phyloP scores from a whole-genome alignment of 2,888 invertebrate genomes.

The Drosophila formosana region DNA sequence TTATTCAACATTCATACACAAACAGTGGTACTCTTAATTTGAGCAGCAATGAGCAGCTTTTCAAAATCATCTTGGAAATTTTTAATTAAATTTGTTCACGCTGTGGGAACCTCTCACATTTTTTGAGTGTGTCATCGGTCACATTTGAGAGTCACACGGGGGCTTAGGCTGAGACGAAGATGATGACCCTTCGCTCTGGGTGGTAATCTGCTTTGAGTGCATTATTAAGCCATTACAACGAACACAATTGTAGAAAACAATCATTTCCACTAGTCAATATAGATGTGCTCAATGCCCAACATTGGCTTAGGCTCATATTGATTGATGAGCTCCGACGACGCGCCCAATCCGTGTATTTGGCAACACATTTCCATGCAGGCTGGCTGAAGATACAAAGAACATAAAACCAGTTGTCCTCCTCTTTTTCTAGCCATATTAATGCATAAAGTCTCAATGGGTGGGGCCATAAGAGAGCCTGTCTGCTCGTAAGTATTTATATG shows the following conservation, averaged over 20 bases:
- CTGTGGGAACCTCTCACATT: slow-evolving; percentile 65
- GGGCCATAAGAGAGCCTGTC: background rate
- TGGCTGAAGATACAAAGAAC: slow-evolving; percentile 4
- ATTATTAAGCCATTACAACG: slow-evolving; percentile 33
- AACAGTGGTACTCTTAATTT: background rate
- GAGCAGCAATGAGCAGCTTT: slow-evolving; percentile 11
- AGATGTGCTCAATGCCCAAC: background rate
- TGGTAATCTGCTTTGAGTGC: slow-evolving; percentile 26
- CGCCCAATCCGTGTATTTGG: slow-evolving; percentile 29
- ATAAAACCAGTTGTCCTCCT: slow-evolving; percentile 29
- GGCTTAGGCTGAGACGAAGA: slow-evolving; percentile 11
- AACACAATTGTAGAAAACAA: slow-evolving; percentile 25
- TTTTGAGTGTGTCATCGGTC: slow-evolving; percentile 39
- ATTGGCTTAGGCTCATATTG: slow-evolving; percentile 18
- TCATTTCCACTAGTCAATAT: slow-evolving; percentile 23
- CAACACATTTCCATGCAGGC: slow-evolving; percentile 20
- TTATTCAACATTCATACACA: background rate
- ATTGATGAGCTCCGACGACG: slow-evolving; percentile 39
- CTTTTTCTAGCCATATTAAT: slow-evolving; percentile 8
- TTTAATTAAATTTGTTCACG: slow-evolving; percentile 65
- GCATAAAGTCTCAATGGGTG: slow-evolving; percentile 37
- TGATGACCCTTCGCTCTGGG: slow-evolving; percentile 37
- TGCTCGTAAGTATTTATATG: slow-evolving; percentile 26
- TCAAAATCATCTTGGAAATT: slow-evolving; percentile 37
- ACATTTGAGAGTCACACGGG: slow-evolving; percentile 39